phyloP scores from a whole-genome alignment of 2,113 vertebrate species.

The Ellobius talpinus region DNA sequence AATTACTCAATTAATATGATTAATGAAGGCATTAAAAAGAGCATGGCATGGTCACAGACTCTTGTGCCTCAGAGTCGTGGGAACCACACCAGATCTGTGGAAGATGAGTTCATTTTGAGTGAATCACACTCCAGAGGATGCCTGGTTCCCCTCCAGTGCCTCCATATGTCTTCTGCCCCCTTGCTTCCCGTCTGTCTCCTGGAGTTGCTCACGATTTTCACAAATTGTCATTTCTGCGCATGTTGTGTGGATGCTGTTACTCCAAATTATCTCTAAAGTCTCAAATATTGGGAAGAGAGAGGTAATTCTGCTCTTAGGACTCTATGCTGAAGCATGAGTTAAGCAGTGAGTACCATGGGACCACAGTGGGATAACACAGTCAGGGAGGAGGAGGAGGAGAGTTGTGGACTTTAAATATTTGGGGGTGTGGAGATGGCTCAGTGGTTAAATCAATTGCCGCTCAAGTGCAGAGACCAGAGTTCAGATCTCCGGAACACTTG shows the following conservation, averaged over 20 bases:
- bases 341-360: rapidly evolving
- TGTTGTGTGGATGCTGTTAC: rapidly evolving
- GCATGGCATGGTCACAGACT: not conserved
- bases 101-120: not conserved
- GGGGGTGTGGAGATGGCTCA: not conserved
- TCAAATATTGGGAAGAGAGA: not conserved
- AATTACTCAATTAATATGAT: constrained; percentile 74
- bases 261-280: not conserved
- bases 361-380: rapidly evolving
- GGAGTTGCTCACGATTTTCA: not conserved
- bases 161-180: not conserved
- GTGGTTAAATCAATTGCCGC: too few species aligned
- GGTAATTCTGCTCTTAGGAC: too few species aligned
- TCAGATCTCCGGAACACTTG: too few species aligned
- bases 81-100: not conserved
- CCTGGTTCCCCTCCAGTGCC: not conserved
- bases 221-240: not conserved
- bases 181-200: rapidly evolving
- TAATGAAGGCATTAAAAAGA: constrained; percentile 23
- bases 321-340: not conserved
- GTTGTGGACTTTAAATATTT: not conserved
- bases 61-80: not conserved
- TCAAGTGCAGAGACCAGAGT: not conserved
- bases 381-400: rapidly evolving
- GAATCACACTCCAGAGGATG: not conserved